Base-by-base conservation (phyloP, 2,113 vertebrate genomes). In the Morone saxatilis region DNA sequence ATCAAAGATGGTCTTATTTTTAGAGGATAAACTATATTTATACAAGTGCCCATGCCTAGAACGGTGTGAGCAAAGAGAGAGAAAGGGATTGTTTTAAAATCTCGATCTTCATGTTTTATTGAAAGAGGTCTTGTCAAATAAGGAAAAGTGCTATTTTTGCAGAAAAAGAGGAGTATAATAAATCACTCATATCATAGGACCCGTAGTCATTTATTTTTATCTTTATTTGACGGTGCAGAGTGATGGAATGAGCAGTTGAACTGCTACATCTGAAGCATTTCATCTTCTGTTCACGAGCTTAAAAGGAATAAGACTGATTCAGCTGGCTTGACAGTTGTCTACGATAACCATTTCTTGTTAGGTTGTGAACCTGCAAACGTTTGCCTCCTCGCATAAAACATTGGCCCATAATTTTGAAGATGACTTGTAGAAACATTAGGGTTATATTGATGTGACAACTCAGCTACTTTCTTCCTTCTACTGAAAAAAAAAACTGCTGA, bases 21-120 rank as follows among this genome's bases (percentile, higher is more conserved):
- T 94, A 90, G 91, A 90, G 83, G 83, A 91, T 19, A 88, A 89
- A 91, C 84, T 93, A 92, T 95, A 94, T 95, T 94, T 95, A 95
- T 95, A 93, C 89, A 83, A 65, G 86, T 62, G 88, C 81, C 85
- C 87, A 87, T 78, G 88, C 85, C 90, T 71, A 38, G 61, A 72
- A 57, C 19, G 80, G 91, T 74, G 81, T 94, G 86, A 89, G 91
- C 84, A 65, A 65, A 74, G 83, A 87, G 86, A 89, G 78, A 56
- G 78, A 90, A 86, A 90, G 93, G 90, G 94, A 92, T 94, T 95
- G 92, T 94, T 93, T 94, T 92, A 93, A 92, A 93, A 94, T 92
- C 91, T 93, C 91, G 13, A 78, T 80, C 70, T 76, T 87, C 66
- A 47, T 85, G 83, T 91, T 93, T 91, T 91, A 85, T 84, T 68